Conservation (phyloP, 1,140 invertebrate genomes). For the Sesamia nonagrioides region DNA sequence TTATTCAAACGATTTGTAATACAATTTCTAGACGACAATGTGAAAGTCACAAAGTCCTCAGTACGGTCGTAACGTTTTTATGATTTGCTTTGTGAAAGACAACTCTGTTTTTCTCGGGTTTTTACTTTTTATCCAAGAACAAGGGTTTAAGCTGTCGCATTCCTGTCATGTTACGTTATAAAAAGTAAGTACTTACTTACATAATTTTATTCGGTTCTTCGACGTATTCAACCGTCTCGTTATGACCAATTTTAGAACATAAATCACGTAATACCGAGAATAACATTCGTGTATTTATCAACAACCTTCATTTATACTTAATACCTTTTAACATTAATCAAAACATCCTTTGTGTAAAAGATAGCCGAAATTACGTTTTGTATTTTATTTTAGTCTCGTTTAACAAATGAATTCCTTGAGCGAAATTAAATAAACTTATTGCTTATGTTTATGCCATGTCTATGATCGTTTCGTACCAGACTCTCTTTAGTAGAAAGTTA, state of each 20-base stretch:
- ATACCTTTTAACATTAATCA: constrained; percentile 45
- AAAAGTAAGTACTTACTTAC: constrained; percentile 1
- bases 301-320: constrained; percentile 31
- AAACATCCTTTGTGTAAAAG: constrained; percentile 43
- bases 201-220: constrained; percentile 8
- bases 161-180: constrained; percentile 5
- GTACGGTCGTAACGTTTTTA: constrained; percentile 40
- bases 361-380: constrained; percentile 39
- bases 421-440: constrained; percentile 49
- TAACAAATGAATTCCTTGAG: constrained; percentile 44
- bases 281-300: constrained; percentile 24
- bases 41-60: constrained; percentile 11
- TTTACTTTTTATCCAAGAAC: constrained; percentile 33
- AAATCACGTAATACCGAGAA: constrained; percentile 20
- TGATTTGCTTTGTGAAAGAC: constrained; percentile 29
- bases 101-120: constrained; percentile 28
- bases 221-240: constrained; percentile 2
- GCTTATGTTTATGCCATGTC: constrained; percentile 12
- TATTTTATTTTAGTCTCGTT: constrained; percentile 49
- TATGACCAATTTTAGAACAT: constrained; percentile 17
- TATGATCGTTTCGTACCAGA: constrained; percentile 12
- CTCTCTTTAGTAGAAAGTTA: constrained; percentile 20
- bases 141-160: constrained; percentile 22
- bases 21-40: constrained; percentile 20
- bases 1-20: constrained; percentile 38